phyloP scores from a whole-genome alignment of 2,113 vertebrate genomes.

The Heterotilapia buettikoferi region DNA sequence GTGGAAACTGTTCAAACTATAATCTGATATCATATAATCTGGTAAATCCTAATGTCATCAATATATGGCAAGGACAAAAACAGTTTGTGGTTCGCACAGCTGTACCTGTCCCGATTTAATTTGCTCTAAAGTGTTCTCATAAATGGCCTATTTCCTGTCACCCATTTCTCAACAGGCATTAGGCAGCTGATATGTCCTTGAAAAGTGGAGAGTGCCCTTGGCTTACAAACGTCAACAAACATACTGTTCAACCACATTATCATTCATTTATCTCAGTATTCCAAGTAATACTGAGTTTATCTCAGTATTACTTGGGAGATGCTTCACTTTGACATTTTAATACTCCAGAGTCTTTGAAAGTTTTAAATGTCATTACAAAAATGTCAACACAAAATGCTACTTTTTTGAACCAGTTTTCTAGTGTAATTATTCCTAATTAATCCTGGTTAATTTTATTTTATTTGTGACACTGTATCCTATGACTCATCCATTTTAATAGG shows the following conservation, averaged over 20 bases:
- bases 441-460: background rate
- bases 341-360: background rate
- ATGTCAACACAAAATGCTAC: background rate
- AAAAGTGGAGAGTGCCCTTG: background rate
- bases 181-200: background rate
- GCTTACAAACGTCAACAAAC: background rate
- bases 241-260: background rate
- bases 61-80: background rate
- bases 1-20: background rate
- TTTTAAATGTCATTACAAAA: background rate
- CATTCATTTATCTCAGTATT: background rate
- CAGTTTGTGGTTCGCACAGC: background rate
- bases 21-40: background rate
- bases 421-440: background rate
- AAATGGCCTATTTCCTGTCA: background rate
- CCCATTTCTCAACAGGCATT: background rate
- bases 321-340: background rate
- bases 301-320: no score
- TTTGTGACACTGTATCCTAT: background rate
- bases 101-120: background rate
- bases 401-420: background rate
- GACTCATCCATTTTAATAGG: background rate
- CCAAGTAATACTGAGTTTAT: background rate
- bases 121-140: background rate
- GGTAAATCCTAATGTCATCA: background rate